Percentiles rank a stretch among this genome's conserved stretches.
These are phyloP conservation scores for Chloebia gouldiae DNA, from an alignment of 2,113 vertebrate genomes.

Conservation along the genomic window DNA sequence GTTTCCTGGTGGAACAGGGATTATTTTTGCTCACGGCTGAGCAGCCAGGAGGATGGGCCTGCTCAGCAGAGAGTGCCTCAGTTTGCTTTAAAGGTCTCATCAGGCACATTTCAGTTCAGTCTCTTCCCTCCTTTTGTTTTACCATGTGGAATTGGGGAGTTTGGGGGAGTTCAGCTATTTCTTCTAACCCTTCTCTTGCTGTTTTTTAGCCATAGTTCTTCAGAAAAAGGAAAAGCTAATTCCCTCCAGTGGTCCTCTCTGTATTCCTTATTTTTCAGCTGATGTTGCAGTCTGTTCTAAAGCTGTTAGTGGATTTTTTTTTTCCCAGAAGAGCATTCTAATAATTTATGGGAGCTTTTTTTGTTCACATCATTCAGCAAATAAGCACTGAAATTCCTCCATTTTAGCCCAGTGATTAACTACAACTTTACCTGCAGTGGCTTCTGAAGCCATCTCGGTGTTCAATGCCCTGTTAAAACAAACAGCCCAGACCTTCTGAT, in stretches of 20 bases:
- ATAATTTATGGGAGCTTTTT: background rate
- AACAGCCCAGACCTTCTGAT: constrained; percentile 20
- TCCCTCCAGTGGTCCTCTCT: background rate
- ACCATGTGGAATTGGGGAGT: background rate
- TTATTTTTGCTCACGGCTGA: background rate
- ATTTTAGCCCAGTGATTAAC: background rate
- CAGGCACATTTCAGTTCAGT: background rate
- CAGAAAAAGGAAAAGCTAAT: background rate
- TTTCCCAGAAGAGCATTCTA: background rate
- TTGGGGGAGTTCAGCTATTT: background rate
- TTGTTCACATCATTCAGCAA: background rate
- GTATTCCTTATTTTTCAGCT: background rate
- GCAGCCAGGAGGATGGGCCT: background rate
- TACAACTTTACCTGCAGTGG: constrained; percentile 24
- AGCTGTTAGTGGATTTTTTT: background rate
- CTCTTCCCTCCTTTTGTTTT: background rate
- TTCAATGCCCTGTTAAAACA: constrained; percentile 42
- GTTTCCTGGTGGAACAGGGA: background rate
- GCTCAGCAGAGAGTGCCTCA: background rate
- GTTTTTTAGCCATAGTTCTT: background rate
- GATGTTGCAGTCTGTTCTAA: constrained; percentile 25
- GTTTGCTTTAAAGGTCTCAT: background rate
- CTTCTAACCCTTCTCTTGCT: background rate
- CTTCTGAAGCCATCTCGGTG: constrained; percentile 33
- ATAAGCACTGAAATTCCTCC: constrained; percentile 37